Conservation (phyloP, 2,797 vertebrate species). For the Eulemur coronatus region DNA sequence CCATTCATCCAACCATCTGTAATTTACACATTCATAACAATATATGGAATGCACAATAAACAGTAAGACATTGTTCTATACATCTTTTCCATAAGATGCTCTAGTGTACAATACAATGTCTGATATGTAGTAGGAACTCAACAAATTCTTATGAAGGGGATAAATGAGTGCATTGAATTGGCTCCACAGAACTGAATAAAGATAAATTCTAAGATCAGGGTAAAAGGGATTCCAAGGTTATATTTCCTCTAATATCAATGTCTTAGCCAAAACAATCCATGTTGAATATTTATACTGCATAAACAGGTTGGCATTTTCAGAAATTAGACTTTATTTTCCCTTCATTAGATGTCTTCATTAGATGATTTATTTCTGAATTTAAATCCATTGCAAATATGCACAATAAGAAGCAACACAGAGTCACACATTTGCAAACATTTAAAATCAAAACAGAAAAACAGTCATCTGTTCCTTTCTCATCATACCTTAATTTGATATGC, state of each 20-base stretch:
- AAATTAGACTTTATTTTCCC: constrained; percentile 1
- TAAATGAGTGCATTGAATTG: not conserved
- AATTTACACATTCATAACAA: not conserved
- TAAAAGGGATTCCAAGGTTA: not conserved
- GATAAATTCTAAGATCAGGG: not conserved
- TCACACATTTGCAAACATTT: constrained; percentile 63
- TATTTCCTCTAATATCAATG: not conserved
- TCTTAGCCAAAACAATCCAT: not conserved
- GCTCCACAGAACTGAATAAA: not conserved
- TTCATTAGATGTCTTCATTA: constrained; percentile 43
- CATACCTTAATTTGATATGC: constrained; percentile 42
- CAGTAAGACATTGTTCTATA: not conserved
- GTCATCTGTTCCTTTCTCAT: constrained; percentile 25
- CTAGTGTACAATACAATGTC: not conserved
- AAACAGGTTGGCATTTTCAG: not conserved
- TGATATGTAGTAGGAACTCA: not conserved
- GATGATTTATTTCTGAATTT: constrained; percentile 19
- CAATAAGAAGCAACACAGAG: not conserved
- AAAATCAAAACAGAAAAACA: constrained; percentile 49
- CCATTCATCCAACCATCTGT: not conserved
- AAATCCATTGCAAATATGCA: constrained; percentile 8
- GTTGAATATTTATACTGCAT: constrained; percentile 34
- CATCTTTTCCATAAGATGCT: not conserved
- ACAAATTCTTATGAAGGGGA: not conserved
- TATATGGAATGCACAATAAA: not conserved